These are phyloP conservation scores for Archilochus colubris DNA, from an alignment of 2,113 vertebrate species.

Conservation along the genomic window DNA sequence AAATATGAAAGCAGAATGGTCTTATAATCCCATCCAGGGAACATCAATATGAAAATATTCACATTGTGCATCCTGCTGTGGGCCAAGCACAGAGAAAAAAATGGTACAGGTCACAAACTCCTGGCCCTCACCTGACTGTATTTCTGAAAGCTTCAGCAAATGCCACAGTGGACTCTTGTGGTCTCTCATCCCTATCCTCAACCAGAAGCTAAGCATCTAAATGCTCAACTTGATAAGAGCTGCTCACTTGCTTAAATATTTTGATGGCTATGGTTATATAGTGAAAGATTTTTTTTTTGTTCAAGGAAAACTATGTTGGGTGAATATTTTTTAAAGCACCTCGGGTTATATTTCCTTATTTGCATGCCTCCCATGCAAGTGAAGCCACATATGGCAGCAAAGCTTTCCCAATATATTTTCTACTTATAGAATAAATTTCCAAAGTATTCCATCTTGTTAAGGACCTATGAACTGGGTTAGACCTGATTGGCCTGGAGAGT, in stretches of 20 bases:
- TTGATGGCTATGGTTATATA: neutral
- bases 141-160: neutral
- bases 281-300: neutral
- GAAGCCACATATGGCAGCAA: neutral
- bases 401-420: neutral
- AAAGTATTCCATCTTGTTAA: neutral
- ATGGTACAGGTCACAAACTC: neutral
- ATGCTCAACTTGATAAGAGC: neutral
- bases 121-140: neutral
- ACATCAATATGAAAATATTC: neutral
- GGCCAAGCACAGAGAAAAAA: neutral
- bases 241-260: neutral
- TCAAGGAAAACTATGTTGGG: neutral
- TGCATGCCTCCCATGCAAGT: neutral
- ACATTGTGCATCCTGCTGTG: fast-evolving
- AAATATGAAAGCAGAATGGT: neutral
- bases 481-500: neutral
- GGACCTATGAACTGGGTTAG: neutral
- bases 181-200: neutral
- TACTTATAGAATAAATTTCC: neutral
- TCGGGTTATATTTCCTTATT: neutral
- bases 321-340: neutral
- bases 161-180: neutral
- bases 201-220: neutral
- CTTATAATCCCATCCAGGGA: neutral